Evolutionary conservation across 1,140 invertebrate species (phyloP).

Genomic region (Mizuhopecten yessoensis): DNA sequence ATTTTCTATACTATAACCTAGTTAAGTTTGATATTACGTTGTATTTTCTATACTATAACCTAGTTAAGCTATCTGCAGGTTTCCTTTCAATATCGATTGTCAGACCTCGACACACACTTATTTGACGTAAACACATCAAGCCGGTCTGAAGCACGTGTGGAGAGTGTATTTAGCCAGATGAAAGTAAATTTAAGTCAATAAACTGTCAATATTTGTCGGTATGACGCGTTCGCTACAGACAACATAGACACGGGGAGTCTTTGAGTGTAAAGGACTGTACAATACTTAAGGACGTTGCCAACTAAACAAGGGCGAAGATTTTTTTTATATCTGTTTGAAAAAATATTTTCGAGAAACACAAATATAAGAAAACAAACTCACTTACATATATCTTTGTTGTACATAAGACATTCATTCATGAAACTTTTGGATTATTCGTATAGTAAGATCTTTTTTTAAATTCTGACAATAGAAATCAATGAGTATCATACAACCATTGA

Average conservation of each 20-base stretch:
- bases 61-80: not conserved
- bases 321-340: conserved; percentile 28
- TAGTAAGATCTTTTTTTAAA: too few relatives aligned
- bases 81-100: not conserved
- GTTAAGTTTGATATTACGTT: too few relatives aligned
- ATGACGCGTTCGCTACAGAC: not conserved
- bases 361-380: not conserved
- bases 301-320: conserved; percentile 1
- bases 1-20: too few relatives aligned
- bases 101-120: not conserved
- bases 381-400: not conserved
- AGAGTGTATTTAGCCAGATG: not conserved
- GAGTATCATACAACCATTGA: not conserved
- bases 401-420: not conserved
- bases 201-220: conserved; percentile 16
- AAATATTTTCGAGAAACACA: not conserved
- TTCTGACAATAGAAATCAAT: not conserved
- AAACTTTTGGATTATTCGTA: not conserved
- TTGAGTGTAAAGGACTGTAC: not conserved
- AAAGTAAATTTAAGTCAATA: conserved; percentile 21
- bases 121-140: not conserved
- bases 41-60: too few relatives aligned
- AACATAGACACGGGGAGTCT: not conserved
- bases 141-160: not conserved
- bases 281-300: not conserved